phyloP scores from a whole-genome alignment of 1,140 invertebrate species.

The Cylas formicarius region DNA sequence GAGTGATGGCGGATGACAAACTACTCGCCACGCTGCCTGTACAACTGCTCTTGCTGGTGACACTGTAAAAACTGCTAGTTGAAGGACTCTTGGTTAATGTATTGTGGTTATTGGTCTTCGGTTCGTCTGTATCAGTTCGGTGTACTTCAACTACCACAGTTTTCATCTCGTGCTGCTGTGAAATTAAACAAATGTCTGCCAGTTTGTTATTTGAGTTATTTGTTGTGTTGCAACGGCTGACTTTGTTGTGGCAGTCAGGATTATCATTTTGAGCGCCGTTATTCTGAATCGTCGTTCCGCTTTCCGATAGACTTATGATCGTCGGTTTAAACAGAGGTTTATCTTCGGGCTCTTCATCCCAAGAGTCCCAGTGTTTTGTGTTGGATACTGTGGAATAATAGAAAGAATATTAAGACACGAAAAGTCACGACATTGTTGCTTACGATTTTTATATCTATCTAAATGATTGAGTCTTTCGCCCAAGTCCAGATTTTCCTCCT shows the following conservation, averaged over 20 bases:
- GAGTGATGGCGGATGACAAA: constrained; percentile 52
- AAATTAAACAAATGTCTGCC: too few relatives aligned
- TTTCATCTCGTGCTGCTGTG: constrained; percentile 45
- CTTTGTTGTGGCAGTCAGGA: too few relatives aligned
- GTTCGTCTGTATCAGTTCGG: constrained; percentile 38
- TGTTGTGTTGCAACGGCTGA: too few relatives aligned
- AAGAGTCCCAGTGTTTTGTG: constrained; percentile 32
- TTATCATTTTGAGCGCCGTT: constrained; percentile 36
- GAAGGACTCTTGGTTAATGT: constrained; percentile 33
- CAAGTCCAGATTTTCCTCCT: constrained; percentile 51
- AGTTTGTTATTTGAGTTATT: too few relatives aligned
- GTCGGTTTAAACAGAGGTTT: constrained; percentile 49
- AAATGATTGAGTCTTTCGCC: constrained; percentile 44
- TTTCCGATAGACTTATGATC: constrained; percentile 60
- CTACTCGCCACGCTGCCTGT: constrained; percentile 31
- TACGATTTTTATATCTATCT: constrained; percentile 20
- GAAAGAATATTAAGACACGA: background rate
- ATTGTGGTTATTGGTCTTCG: constrained; percentile 19
- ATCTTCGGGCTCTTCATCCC: constrained; percentile 46
- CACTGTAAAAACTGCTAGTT: constrained; percentile 32
- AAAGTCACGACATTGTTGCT: background rate
- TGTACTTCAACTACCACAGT: constrained; percentile 58
- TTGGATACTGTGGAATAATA: constrained; percentile 15
- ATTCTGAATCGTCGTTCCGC: constrained; percentile 57
- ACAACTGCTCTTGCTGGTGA: constrained; percentile 30